Base-by-base conservation (phyloP, 2,888 invertebrate genomes). In the Pegoplata infirma region DNA sequence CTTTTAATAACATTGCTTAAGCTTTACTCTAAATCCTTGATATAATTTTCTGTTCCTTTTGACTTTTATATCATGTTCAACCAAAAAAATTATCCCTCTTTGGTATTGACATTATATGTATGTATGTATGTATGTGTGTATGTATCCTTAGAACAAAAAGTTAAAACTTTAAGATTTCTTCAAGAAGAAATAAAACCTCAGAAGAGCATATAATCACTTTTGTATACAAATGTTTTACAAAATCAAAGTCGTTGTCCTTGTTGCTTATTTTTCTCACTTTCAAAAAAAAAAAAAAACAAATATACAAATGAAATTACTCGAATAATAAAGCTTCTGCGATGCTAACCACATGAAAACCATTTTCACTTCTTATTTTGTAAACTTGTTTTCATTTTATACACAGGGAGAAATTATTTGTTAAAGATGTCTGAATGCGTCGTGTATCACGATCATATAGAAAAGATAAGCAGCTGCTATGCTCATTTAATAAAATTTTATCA, bases 21-120 rank as follows among this genome's bases (percentile, higher is more conserved):
- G 82, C 78, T 80, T 79, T 71, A 77, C 47, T 19, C 64, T 81
- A 85, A 85, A 86, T 86, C 85, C 85, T 84, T 83, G 82, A 84
- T 85, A 84, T 83, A 85, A 86, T 88, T 85, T 85, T 82, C 82
- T 82, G 81, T 80, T 87, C 82, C 82, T 85, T 83, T 86, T 63
- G 47, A 36, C 17, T 32, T 56, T 58, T 55, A 44, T 40, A 17
- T 23, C 10, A 25, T 16, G 59, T 4, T 2, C 16, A 14, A 36
- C 36, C 36, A 36, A n/a, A 58, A 23, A 47, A 64, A 63, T 0
- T 19, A 36, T 28, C 44, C 2, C 19, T 32, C n/a, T 7, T 7
- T 40, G 56, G 17, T 40, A 40, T 63, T 63, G 44, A 59, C 44
- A 21, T 28, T 23, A 36, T 28, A n/a, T n/a, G n/a, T n/a, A n/a